Evolutionary conservation across 2,113 vertebrate genomes (phyloP), one percentile per base, ranked within the genome.

Genomic region (Castor canadensis): DNA sequence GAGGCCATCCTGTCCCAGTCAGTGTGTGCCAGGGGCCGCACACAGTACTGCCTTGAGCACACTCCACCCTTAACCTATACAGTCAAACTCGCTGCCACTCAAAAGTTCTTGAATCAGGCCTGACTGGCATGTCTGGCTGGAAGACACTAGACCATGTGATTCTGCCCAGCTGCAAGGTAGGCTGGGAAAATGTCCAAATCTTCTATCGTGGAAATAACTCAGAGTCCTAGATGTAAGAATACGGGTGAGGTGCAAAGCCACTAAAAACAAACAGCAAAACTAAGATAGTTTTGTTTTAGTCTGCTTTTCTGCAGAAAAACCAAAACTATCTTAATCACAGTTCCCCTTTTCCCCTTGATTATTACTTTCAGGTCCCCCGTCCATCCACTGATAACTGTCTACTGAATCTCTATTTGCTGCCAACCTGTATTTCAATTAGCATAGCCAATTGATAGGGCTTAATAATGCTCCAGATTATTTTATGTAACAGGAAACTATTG

Each of bases 381-480:
- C 30, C n/a, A 19, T 92, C 54, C 52, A 47, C 52, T 87, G 58
- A 83, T 38, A 90, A 89, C 45, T 83, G 64, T 79, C 79, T 92
- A 52, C 76, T n/a, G 28, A 84, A 60, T 92, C 66, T 95, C 32
- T 85, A 49, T 92, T 87, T 92, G 71, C 89, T 80, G 40, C 81
- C 80, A 89, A 84, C 52, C 56, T 60, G 10, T 38, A 81, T 85
- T 96, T 94, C 77, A 87, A 52, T 66, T 76, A 88, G 83, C 62
- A 40, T 64, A 75, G 56, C 43, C 22, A 47, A 77, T 81, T 96
- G 52, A 87, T 35, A 87, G 58, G 60, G n/a, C 54, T 93, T 88
- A 66, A 88, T 91, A 85, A 32, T 73, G n/a, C 87, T 91, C 62
- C 62, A 82, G 47, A 64, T 47, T 52, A 72, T 73, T 96, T 95